These are phyloP conservation scores for Odontocerum albicorne DNA, from an alignment of 2,888 invertebrate genomes.

Conservation along the genomic window DNA sequence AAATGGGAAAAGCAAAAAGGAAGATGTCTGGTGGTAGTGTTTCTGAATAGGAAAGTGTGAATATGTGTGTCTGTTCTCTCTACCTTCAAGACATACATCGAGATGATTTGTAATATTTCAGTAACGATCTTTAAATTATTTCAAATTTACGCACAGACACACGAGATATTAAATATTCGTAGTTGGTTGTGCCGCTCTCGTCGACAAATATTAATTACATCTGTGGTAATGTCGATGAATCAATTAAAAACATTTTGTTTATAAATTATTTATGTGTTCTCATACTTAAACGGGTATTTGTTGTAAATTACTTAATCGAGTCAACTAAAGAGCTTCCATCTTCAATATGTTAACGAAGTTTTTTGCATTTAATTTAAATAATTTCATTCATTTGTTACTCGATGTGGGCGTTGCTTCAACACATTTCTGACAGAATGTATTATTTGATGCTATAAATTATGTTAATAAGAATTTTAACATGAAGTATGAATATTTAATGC, in stretches of 20 bases:
- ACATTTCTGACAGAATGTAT: conserved; percentile 30
- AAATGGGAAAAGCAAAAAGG: too few species aligned
- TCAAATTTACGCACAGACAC: too few species aligned
- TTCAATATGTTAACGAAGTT: conserved; percentile 28
- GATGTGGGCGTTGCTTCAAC: conserved; percentile 25
- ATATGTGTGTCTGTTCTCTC: too few species aligned
- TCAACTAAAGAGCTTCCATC: conserved; percentile 19
- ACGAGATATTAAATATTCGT: too few species aligned
- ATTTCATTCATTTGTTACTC: conserved; percentile 20
- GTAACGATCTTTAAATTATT: too few species aligned
- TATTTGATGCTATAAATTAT: conserved; percentile 29
- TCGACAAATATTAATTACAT: too few species aligned
- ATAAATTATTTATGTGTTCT: conserved; percentile 18
- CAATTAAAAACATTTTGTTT: conserved; percentile 15
- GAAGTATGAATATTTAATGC: conserved; percentile 21
- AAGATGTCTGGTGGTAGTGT: too few species aligned
- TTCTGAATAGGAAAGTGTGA: too few species aligned
- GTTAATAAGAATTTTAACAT: conserved; percentile 25
- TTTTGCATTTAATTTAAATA: conserved; percentile 31
- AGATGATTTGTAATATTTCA: too few species aligned
- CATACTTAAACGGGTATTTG: conserved; percentile 10
- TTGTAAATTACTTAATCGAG: conserved; percentile 26
- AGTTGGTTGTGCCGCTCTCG: too few species aligned
- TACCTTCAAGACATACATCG: too few species aligned
- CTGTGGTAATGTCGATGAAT: conserved; percentile 8